Base-by-base conservation (phyloP, 2,797 vertebrate genomes). In the Dipus sagitta region DNA sequence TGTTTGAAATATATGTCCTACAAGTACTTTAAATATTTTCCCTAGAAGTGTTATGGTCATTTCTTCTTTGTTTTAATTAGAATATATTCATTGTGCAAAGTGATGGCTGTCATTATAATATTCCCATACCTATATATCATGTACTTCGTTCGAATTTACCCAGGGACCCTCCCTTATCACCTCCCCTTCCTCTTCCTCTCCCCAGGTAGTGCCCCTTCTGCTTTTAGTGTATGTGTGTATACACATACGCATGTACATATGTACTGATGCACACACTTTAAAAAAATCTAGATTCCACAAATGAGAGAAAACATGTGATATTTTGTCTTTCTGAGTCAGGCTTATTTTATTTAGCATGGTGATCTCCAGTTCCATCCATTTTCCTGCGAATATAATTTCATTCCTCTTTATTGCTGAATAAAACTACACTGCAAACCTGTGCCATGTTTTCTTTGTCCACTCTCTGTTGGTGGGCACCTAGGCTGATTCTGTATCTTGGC, bases 1-100 rank as follows among this genome's bases (percentile, higher is more conserved):
- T 77, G 32, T 81, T 72, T 92, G 67, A 60, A 85, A 95, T 58
- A 71, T 28, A 3, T 3, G 3, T 30, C 30, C 47, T 87, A 26
- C n/a, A 65, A 54, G 68, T 94, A 80, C 58, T 82, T 88, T 32
- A 84, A 60, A 62, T 79, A n/a, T 65, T 68, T 87, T 17, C 17
- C 70, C 23, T 89, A 3, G 4, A 52, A 86, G 24, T 70, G 9
- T 81, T 30, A 58, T 80, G 65, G 77, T 52, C 62, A 26, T 82
- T 65, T 87, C 32, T 42, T 30, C 42, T 38, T 77, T 11, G 21
- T 62, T 12, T 47, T 64, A 32, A 23, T 86, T 38, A 42, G 30
- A 9, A 32, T 77, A 8, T 60, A 60, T 11, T 54, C 6, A 42
- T 70, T 60, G 52, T n/a, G 64, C 4, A 24, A 68, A 65, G 54